phyloP scores from a whole-genome alignment of 2,888 invertebrate genomes.

The Latrodectus elegans region DNA sequence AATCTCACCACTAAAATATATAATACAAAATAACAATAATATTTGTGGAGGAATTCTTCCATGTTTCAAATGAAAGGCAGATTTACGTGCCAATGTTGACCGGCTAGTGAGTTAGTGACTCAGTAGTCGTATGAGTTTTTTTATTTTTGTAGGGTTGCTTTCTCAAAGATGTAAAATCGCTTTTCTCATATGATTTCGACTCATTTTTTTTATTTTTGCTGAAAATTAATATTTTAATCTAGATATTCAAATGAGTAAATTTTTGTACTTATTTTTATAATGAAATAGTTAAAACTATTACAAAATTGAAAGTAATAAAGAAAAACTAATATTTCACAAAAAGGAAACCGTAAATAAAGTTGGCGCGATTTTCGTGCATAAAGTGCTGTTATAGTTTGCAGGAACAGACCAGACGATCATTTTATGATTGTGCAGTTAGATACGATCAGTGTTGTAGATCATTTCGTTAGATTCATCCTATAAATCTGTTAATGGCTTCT shows the following conservation, averaged over 20 bases:
- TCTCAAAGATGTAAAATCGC: conserved; percentile 27
- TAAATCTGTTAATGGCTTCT: conserved; percentile 17
- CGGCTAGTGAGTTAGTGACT: conserved; percentile 64
- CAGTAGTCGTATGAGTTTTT: conserved; percentile 59
- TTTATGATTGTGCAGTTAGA: not conserved
- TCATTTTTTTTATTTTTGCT: conserved; percentile 13
- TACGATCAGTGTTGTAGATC: not conserved
- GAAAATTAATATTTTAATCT: not conserved
- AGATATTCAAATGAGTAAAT: no score
- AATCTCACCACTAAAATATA: conserved; percentile 56
- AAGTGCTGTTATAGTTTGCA: not conserved
- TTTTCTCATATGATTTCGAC: conserved; percentile 25
- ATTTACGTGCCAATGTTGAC: conserved; percentile 66
- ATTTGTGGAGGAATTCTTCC: conserved; percentile 58
- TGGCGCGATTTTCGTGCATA: conserved; percentile 1
- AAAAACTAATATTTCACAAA: not conserved
- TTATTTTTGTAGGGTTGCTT: conserved; percentile 41
- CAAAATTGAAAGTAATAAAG: not conserved
- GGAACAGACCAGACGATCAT: not conserved
- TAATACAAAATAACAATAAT: conserved; percentile 27
- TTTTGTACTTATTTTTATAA: no score
- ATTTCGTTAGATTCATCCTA: not conserved
- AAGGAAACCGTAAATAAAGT: not conserved
- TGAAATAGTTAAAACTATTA: not conserved
- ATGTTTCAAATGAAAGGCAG: conserved; percentile 55